Conservation (phyloP, 64 coral and sea anemone genomes). For the Porites australiensis region DNA sequence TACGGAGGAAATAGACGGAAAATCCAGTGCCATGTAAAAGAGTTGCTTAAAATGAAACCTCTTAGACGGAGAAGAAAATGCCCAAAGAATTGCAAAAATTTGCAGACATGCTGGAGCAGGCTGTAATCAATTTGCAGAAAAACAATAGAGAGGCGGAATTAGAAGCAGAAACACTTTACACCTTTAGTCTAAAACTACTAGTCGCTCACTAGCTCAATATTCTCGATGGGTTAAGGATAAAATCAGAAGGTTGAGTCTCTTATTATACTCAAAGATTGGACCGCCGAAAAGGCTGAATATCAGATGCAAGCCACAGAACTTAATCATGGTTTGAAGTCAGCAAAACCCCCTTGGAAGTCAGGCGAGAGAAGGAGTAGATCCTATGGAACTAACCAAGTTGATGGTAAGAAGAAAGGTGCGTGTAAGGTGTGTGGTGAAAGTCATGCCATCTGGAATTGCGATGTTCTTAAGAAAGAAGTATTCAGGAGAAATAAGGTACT, state of each 20-base stretch:
- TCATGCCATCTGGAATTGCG: constrained; percentile 64
- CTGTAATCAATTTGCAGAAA: constrained; percentile 65
- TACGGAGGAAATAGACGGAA: constrained; percentile 67
- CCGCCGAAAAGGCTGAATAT: constrained; percentile 54
- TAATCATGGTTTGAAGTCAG: constrained; percentile 34
- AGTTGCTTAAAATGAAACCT: constrained; percentile 46
- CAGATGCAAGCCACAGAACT: constrained; percentile 62
- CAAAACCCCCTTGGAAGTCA: background rate
- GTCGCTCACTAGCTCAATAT: background rate
- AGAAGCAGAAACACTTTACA: constrained; percentile 72
- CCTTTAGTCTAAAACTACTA: background rate
- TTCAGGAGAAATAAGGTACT: constrained; percentile 59
- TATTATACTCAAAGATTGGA: constrained; percentile 58
- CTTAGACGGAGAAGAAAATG: constrained; percentile 52
- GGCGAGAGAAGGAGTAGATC: background rate
- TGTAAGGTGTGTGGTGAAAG: constrained; percentile 10
- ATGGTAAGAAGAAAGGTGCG: constrained; percentile 6
- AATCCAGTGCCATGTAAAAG: constrained; percentile 71
- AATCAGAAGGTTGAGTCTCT: constrained; percentile 18
- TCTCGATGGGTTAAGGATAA: constrained; percentile 16
- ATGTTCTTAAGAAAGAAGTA: constrained; percentile 39
- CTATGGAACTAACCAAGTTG: constrained; percentile 20
- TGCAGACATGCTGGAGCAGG: constrained; percentile 72
- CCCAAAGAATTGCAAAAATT: constrained; percentile 71
- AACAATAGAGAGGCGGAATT: constrained; percentile 66